A percentile compares a stretch with the other conserved stretches of the same genome.
Conservation (phyloP, 2,113 vertebrate species). For the Sylvietta virens region DNA sequence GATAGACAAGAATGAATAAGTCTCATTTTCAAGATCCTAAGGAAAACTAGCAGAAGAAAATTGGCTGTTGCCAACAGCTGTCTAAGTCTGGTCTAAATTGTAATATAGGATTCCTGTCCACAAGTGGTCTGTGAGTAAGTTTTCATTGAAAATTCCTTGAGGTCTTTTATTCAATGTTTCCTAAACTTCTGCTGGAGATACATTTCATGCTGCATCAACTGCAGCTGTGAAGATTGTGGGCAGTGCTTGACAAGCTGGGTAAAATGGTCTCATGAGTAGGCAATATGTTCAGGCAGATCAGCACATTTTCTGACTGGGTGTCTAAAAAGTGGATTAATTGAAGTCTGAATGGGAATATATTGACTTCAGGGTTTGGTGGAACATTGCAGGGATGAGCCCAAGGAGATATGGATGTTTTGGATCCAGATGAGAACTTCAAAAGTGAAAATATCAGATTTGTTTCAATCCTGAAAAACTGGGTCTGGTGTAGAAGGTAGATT, state of each 20-base stretch:
- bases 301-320: not conserved
- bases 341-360: not conserved
- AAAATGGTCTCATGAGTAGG: not conserved
- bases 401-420: not conserved
- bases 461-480: not conserved
- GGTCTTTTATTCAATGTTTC: not conserved
- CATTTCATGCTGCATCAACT: not conserved
- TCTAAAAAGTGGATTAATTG: not conserved
- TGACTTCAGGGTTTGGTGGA: not conserved
- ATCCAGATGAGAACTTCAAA: not conserved
- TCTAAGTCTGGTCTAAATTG: not conserved
- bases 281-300: not conserved
- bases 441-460: not conserved
- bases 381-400: not conserved
- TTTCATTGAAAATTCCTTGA: not conserved
- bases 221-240: not conserved
- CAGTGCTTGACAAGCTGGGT: not conserved
- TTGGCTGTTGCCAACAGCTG: not conserved
- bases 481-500: not conserved
- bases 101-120: not conserved
- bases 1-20: not conserved
- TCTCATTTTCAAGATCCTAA: not conserved
- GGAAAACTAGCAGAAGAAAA: not conserved
- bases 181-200: not conserved
- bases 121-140: not conserved